These are phyloP conservation scores for Dipodomys spectabilis DNA, from an alignment of 2,113 vertebrate genomes.

Conservation along the genomic window DNA sequence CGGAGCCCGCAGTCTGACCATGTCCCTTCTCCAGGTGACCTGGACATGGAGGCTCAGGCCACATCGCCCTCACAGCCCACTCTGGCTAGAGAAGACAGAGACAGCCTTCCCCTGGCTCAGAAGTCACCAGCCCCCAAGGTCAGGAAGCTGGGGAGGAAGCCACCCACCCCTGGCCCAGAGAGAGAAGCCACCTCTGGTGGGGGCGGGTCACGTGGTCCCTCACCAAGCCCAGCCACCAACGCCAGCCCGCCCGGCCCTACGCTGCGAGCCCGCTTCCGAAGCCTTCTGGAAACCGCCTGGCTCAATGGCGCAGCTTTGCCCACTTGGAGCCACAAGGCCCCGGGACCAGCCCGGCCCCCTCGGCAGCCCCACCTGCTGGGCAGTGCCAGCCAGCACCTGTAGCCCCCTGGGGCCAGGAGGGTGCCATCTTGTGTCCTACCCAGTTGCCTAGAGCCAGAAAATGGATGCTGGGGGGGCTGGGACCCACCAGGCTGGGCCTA, in stretches of 20 bases:
- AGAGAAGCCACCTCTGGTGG: background rate
- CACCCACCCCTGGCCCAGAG: constrained; percentile 1
- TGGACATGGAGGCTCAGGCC: constrained; percentile 50
- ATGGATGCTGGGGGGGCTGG: background rate
- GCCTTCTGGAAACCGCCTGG: constrained; percentile 71
- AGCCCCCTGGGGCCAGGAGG: background rate
- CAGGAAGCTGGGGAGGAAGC: constrained; percentile 67
- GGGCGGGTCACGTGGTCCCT: background rate
- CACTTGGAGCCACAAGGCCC: constrained; percentile 74
- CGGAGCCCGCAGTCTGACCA: background rate
- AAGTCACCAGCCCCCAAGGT: constrained; percentile 64
- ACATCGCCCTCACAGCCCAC: constrained; percentile 46
- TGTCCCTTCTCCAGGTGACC: constrained; percentile 70
- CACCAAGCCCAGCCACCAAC: background rate
- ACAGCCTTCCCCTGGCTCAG: constrained; percentile 6
- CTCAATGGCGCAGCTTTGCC: constrained; percentile 75
- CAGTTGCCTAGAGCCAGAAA: background rate
- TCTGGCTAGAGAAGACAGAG: constrained; percentile 53
- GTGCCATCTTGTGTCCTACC: background rate
- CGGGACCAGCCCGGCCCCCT: background rate
- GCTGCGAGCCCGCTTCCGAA: constrained; percentile 69
- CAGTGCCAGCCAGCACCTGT: constrained; percentile 54
- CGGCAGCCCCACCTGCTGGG: constrained; percentile 47
- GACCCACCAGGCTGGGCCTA: background rate
- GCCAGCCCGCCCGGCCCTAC: background rate